Percentiles rank a stretch among this genome's conserved stretches.
These are phyloP conservation scores for Archocentrus centrarchus DNA, from an alignment of 2,113 vertebrate genomes.

Conservation along the genomic window DNA sequence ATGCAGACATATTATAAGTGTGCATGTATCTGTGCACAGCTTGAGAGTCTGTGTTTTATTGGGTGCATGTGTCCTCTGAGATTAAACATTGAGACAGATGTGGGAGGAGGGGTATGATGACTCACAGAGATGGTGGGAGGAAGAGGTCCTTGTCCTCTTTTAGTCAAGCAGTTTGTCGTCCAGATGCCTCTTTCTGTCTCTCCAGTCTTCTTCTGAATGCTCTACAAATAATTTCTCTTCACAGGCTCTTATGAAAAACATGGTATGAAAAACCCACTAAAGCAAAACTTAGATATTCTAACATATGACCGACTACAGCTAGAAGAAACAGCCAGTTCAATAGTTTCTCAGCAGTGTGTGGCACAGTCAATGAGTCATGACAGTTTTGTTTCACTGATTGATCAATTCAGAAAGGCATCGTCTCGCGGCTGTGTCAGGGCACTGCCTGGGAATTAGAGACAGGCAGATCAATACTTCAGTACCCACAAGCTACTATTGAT, in stretches of 20 bases:
- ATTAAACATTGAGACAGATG: slow-evolving; percentile 41
- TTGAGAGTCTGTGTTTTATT: slow-evolving; percentile 18
- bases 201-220: background rate
- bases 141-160: slow-evolving; percentile 56
- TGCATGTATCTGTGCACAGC: background rate
- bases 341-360: background rate
- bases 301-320: background rate
- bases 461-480: background rate
- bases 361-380: background rate
- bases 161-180: slow-evolving; percentile 26
- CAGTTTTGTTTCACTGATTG: background rate
- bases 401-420: background rate
- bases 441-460: too few relatives aligned
- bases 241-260: background rate
- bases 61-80: slow-evolving; percentile 30
- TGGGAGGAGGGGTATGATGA: slow-evolving; percentile 63
- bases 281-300: background rate
- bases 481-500: background rate
- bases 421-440: background rate
- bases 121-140: slow-evolving; percentile 60
- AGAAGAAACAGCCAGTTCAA: background rate
- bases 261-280: fast-evolving
- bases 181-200: background rate
- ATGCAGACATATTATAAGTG: background rate
- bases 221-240: background rate